Base-by-base conservation (phyloP, 2,888 invertebrate species). In the Tipula helvola region DNA sequence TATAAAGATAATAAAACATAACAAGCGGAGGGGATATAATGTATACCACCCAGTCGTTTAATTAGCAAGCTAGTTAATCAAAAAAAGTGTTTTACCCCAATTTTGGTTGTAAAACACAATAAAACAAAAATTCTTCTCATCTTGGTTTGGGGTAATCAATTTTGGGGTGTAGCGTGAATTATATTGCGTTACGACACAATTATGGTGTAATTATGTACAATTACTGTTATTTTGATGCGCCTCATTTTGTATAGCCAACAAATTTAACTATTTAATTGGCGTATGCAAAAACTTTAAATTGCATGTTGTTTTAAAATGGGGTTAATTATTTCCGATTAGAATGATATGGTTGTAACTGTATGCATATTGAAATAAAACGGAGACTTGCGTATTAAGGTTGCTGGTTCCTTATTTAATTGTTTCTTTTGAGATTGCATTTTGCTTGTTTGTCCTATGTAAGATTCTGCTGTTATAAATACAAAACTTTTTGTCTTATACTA, bases 1-100 rank as follows among this genome's bases (percentile, higher is more conserved):
- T 71, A 71, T 71, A 71, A 71, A 28, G 71, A 71, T 71, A 71
- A 71, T 71, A 71, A 71, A 71, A 71, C 28, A 71, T 28, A 52
- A 52, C 52, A 52, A 71, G 28, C 7, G 18, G 28, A 71, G 71
- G 28, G 28, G 71, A 71, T 28, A 71, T 39, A n/a, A 84, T 39
- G 39, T 2, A 84, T 86, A 86, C 83, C 44, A 87, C 86, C 89
- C 90, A 88, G 28, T 89, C 88, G 89, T 90, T 91, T 91, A 91
- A 91, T 91, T 91, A 91, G 90, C 91, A 90, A 91, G 90, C 90
- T 90, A 90, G 90, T 91, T 91, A 91, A 91, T 91, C 90, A 91
- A 89, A 90, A 90, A 87, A 86, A 18, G 5, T 86, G 3, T 71
- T 28, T 28, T 10, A 28, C 28, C 71, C 71, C 36, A 85, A 16